A percentile compares a stretch with the other conserved stretches of the same genome.
These are phyloP conservation scores for Nycticebus coucang DNA, from an alignment of 2,113 vertebrate genomes.

Conservation along the genomic window DNA sequence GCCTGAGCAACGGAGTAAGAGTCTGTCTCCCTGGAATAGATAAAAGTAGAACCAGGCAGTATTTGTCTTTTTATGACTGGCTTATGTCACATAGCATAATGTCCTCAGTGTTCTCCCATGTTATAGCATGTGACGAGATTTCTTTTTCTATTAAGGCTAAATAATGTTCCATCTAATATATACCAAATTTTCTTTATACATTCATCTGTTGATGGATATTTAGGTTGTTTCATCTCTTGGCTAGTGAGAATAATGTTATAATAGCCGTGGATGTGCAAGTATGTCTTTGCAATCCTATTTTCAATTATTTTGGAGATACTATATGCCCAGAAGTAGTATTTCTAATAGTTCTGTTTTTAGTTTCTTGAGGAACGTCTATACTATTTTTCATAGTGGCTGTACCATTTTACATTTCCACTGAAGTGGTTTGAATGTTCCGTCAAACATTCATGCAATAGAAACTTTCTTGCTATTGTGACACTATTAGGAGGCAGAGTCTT, in stretches of 20 bases:
- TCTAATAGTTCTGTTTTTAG: neutral
- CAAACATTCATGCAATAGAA: neutral
- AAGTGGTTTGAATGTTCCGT: neutral
- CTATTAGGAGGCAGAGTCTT: too few species aligned
- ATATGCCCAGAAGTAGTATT: neutral
- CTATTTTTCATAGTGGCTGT: neutral
- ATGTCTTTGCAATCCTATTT: neutral
- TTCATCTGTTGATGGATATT: neutral
- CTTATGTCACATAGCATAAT: neutral
- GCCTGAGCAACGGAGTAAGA: too few species aligned
- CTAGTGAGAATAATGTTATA: neutral
- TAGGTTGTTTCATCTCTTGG: neutral
- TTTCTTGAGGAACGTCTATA: neutral
- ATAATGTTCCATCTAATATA: neutral
- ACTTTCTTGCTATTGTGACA: too few species aligned
- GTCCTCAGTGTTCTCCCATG: neutral
- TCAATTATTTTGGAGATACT: neutral
- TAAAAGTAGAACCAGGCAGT: neutral
- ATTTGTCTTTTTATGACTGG: neutral
- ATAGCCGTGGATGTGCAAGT: neutral
- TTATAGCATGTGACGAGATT: neutral
- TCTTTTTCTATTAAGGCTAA: neutral
- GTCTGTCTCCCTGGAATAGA: too few species aligned
- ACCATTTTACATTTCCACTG: neutral
- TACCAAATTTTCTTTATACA: neutral